Evolutionary conservation across 1,140 invertebrate species (phyloP), one percentile per base, ranked within the genome.

Genomic region (Drosophila jambulina): DNA sequence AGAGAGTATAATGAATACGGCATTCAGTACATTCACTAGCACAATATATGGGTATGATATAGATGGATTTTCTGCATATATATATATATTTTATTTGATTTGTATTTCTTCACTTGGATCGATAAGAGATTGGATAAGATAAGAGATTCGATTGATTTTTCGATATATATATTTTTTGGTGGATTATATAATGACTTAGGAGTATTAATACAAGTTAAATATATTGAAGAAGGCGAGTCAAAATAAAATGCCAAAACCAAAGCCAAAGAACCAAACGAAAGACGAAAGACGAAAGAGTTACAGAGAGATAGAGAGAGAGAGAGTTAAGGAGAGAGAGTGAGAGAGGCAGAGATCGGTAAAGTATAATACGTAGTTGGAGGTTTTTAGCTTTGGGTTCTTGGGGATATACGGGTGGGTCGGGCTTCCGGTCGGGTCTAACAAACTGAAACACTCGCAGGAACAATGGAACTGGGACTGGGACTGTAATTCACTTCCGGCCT

Each of bases 21-120:
- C 91, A 92, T 92, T 92, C 91, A 92, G 77, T 92, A 92, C 91
- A 92, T 92, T 92, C 91, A 92, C 91, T 92, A 92, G 91, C 91
- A 91, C 80, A 88, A 78, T 92, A 92, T 88, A 77, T 86, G 80
- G 62, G 65, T 84, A 88, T 88, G 84, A 80, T 87, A 88, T 75
- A 78, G 75, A 75, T 88, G 75, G 70, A 72, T 78, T 84, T 82
- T 77, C 75, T 82, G 51, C 34, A 72, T 71, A 70, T 69, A 70
- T 68, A 42, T 38, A 61, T 43, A 38, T 64, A 40, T 62, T 46
- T 56, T 32, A 40, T 58, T 72, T 67, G 45, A n/a, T 53, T 64
- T 70, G 25, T 48, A 21, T 51, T 64, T 48, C 63, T 78, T 54
- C 49, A 70, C 49, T 83, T 68, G 60, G 60, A 63, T 75, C 61